These are phyloP conservation scores for Ophion slaviceki DNA, from an alignment of 2,888 invertebrate genomes.

Conservation along the genomic window DNA sequence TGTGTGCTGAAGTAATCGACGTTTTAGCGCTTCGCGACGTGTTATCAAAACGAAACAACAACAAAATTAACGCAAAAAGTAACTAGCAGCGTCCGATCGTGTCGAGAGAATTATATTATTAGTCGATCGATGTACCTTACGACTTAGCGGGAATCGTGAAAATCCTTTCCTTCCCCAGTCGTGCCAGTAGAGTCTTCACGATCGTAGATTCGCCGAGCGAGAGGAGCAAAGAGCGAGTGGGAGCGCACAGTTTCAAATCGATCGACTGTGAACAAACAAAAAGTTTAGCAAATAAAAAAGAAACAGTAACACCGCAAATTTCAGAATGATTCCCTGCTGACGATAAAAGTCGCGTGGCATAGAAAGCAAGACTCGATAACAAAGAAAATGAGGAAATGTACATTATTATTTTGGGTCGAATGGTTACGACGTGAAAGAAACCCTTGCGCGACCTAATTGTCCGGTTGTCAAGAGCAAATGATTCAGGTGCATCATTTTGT, in stretches of 20 bases:
- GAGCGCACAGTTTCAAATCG: constrained; percentile 28
- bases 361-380: constrained; percentile 38
- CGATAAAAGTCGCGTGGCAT: constrained; percentile 43
- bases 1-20: constrained; percentile 47
- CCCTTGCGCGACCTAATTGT: constrained; percentile 55
- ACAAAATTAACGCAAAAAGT: constrained; percentile 6
- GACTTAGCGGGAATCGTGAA: constrained; percentile 38
- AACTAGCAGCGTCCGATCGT: constrained; percentile 43
- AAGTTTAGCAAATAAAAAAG: not conserved
- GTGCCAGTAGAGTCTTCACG: constrained; percentile 18
- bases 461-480: constrained; percentile 51
- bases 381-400: not conserved
- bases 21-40: constrained; percentile 59
- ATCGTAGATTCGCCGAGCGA: constrained; percentile 39
- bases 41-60: constrained; percentile 13
- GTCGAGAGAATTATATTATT: constrained; percentile 34
- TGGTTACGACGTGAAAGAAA: constrained; percentile 22
- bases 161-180: constrained; percentile 16
- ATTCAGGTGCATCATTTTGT: constrained; percentile 44
- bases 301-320: constrained; percentile 50
- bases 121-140: constrained; percentile 57
- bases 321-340: constrained; percentile 46
- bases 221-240: not conserved
- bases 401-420: not conserved
- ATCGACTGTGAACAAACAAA: constrained; percentile 44